Evolutionary conservation across 2,797 vertebrate genomes (phyloP), one percentile per base, ranked within the genome.

Genomic region (Denticeps clupeoides): DNA sequence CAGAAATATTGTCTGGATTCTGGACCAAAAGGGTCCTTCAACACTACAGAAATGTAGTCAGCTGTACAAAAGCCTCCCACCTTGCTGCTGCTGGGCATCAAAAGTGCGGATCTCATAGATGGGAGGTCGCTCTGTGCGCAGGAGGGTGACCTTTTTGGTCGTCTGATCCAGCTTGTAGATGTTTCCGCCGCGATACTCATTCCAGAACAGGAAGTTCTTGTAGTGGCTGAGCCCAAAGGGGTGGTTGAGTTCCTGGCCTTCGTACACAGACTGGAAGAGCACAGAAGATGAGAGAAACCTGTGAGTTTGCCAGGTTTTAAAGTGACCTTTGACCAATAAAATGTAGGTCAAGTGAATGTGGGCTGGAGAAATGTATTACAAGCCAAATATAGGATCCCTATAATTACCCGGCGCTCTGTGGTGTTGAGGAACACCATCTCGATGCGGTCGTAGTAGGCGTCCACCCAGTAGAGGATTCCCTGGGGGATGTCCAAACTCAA

Each of bases 51-150:
- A n/a, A n/a, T n/a, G n/a, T n/a, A n/a, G n/a, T n/a, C n/a, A n/a
- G n/a, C n/a, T n/a, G n/a, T n/a, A n/a, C n/a, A n/a, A n/a, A n/a
- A n/a, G n/a, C n/a, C n/a, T n/a, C n/a, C n/a, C 61, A 94, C 94
- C 93, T 84, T 95, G 90, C 66, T 98, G 94, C 75, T 97, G 93
- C 65, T 92, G 88, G 0, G 90, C 89, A 0, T 98, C 93, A 2
- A 97, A 98, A 75, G 94, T 93, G 61, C 94, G 83, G 65, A 97
- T 97, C 80, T 97, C 93, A 53, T 96, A 98, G 73, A 97, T 91
- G 23, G 94, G 94, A 0, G 94, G 94, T 33, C 94, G 82, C 69
- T 97, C 94, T 0, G 85, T 94, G 25, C 94, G 90, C 15, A 98
- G 83, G 11, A 97, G 77, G 1, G 84, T 94, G 52, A 93, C 89